Base-by-base conservation (phyloP, 2,113 vertebrate genomes). In the Melanocharis versteri region DNA sequence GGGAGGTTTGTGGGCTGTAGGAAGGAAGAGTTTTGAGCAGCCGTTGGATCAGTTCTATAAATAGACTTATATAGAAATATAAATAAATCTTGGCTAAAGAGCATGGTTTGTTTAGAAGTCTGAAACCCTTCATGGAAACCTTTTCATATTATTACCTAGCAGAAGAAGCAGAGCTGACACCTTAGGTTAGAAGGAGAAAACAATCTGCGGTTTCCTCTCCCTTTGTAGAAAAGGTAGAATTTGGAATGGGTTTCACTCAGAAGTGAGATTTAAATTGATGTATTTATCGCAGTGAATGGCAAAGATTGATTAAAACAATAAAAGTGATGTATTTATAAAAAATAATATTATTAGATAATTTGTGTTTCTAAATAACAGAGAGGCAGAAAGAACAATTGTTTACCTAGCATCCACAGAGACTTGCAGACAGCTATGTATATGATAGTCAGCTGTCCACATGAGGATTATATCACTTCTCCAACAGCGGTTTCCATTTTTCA, bases 1-100 rank as follows among this genome's bases (percentile, higher is more conserved):
- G 61, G 61, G 40, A 90, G 27, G 64, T 71, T 90, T 88, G 90
- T 88, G 92, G 75, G 64, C 66, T 73, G 51, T 37, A 68, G 62
- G 81, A 94, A 96, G 93, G 90, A 95, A 93, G 81, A 72, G 48
- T 91, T 94, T 93, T 58, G 54, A 83, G 57, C 72, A 93, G 89
- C 93, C 62, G 33, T 95, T 96, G 91, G 87, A 91, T 93, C 69
- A n/a, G 65, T 94, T 95, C 83, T 82, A n/a, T 72, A 94, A 89
- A 89, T 79, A 95, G 66, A n/a, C n/a, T n/a, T n/a, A n/a, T n/a
- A n/a, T n/a, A n/a, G n/a, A n/a, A n/a, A n/a, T n/a, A n/a, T n/a
- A n/a, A n/a, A n/a, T n/a, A n/a, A n/a, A n/a, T n/a, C n/a, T 66
- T 94, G 83, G 65, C 72, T 92, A 56, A 70, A 89, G 60, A 76